Conservation (phyloP, 2,113 vertebrate species). For the Pholis gunnellus region DNA sequence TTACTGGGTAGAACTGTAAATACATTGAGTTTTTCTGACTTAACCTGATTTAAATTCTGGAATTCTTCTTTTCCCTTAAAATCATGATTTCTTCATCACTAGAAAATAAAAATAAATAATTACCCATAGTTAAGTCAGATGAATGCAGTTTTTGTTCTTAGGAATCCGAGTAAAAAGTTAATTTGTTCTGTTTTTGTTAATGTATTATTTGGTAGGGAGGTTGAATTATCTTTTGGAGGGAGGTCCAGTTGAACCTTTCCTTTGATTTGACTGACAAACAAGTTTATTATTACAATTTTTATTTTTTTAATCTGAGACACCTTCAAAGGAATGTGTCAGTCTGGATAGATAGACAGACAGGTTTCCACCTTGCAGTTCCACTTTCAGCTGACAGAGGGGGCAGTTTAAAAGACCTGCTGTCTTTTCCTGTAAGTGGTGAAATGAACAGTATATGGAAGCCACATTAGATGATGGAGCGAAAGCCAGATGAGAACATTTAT, state of each 20-base stretch:
- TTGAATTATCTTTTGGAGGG: too few species aligned
- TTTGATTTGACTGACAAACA: too few species aligned
- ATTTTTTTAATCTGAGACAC: background rate
- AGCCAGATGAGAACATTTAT: background rate
- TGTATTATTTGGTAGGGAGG: background rate
- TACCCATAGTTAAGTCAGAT: background rate
- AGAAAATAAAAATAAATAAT: background rate
- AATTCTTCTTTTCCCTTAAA: too few species aligned
- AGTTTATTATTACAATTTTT: too few species aligned
- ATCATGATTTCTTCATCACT: background rate
- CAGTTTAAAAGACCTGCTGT: background rate
- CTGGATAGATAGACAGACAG: background rate
- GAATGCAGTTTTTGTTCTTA: too few species aligned
- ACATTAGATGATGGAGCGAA: background rate
- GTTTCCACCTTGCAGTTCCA: background rate
- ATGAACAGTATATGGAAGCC: background rate
- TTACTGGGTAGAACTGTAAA: background rate
- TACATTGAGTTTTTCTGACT: background rate
- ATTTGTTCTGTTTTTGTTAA: background rate
- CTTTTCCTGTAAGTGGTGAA: background rate
- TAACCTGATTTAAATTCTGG: background rate
- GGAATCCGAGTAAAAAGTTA: too few species aligned
- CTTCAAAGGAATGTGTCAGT: background rate
- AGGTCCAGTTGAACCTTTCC: background rate
- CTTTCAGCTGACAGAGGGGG: background rate